A percentile compares a stretch with the other conserved stretches of the same genome.
Evolutionary conservation across 1,140 invertebrate species (phyloP).

Genomic region (Drusus annulatus): DNA sequence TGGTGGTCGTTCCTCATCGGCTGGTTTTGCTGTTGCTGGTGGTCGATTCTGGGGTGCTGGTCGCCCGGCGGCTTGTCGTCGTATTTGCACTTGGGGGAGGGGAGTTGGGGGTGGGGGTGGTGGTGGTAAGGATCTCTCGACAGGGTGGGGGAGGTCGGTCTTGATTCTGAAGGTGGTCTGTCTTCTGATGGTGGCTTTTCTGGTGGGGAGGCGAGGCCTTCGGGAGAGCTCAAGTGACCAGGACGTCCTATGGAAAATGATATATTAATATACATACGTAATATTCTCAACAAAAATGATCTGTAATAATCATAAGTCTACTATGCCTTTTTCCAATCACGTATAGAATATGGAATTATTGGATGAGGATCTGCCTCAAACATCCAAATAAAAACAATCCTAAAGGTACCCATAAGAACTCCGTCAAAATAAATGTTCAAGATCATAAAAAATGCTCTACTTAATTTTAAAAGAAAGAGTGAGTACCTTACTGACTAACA

Average conservation of each 20-base stretch:
- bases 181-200: conserved; percentile 48
- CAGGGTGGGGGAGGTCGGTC: conserved; percentile 12
- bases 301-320: too few relatives aligned
- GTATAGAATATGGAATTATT: too few relatives aligned
- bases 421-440: too few relatives aligned
- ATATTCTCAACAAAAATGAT: too few relatives aligned
- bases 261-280: too few relatives aligned
- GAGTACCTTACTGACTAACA: too few relatives aligned
- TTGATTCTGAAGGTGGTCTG: conserved; percentile 11
- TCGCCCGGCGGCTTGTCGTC: conserved; percentile 36
- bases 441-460: too few relatives aligned
- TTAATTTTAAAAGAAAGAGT: too few relatives aligned
- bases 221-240: conserved; percentile 51
- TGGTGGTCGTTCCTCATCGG: background rate
- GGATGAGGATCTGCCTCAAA: too few relatives aligned
- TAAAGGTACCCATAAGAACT: too few relatives aligned
- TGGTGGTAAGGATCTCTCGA: conserved; percentile 46
- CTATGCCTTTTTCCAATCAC: too few relatives aligned
- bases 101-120: background rate
- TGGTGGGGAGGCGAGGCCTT: conserved; percentile 34
- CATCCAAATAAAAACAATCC: too few relatives aligned
- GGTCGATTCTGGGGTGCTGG: conserved; percentile 15
- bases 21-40: conserved; percentile 33
- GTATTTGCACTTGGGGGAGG: conserved; percentile 42
- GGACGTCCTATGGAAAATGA: conserved; percentile 41